A percentile compares a stretch with the other conserved stretches of the same genome.
Evolutionary conservation across 1,140 invertebrate species (phyloP).

Genomic region (Pseudomyrmex concolor): DNA sequence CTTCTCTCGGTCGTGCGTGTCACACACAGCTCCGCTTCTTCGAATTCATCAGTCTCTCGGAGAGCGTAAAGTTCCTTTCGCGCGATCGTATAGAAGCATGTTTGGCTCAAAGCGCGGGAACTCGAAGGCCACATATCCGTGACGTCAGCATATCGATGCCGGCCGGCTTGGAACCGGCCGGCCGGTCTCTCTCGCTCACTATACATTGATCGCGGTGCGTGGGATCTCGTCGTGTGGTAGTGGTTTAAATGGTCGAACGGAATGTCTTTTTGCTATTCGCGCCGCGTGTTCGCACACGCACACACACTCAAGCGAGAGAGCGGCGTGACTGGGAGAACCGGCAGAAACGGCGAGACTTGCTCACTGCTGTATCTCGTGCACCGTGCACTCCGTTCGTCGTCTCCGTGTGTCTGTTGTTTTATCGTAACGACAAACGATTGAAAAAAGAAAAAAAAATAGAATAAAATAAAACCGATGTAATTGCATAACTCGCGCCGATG

Average conservation of each 20-base stretch:
- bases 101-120: conserved; percentile 78
- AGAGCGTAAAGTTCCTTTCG: conserved; percentile 29
- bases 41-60: not conserved
- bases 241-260: conserved; percentile 79
- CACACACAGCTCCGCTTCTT: not conserved
- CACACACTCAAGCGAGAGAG: too few relatives aligned
- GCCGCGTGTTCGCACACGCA: conserved; percentile 61
- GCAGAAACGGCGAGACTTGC: conserved; percentile 52
- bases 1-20: too few relatives aligned
- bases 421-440: not conserved
- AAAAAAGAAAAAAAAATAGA: not conserved
- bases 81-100: conserved; percentile 62
- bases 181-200: conserved; percentile 42
- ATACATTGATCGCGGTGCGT: conserved; percentile 72
- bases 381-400: too few relatives aligned
- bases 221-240: conserved; percentile 74
- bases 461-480: not conserved
- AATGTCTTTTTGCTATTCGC: conserved; percentile 81
- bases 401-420: conserved; percentile 53
- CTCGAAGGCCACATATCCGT: conserved; percentile 77
- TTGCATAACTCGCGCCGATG: too few relatives aligned
- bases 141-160: conserved; percentile 68
- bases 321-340: too few relatives aligned
- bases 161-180: conserved; percentile 41
- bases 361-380: conserved; percentile 52